Conservation (phyloP, 2,888 invertebrate species). For the Lissonota sp. region DNA sequence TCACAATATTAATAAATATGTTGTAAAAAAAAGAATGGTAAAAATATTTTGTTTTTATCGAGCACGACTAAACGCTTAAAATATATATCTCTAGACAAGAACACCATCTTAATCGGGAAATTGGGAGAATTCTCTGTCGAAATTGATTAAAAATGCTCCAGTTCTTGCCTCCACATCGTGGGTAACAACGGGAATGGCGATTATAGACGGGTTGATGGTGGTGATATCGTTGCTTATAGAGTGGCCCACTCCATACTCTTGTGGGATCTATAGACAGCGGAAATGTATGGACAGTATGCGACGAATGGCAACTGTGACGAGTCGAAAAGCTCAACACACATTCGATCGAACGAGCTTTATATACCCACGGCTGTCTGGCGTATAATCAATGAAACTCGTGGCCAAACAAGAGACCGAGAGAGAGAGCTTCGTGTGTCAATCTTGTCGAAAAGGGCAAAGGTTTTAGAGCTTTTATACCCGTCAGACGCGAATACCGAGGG, state of each 20-base stretch:
- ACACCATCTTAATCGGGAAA: too few relatives aligned
- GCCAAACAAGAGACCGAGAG: slow-evolving; percentile 6
- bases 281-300: slow-evolving; percentile 36
- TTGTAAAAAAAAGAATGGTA: too few relatives aligned
- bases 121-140: too few relatives aligned
- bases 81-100: too few relatives aligned
- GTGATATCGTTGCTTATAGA: slow-evolving; percentile 15
- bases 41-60: too few relatives aligned
- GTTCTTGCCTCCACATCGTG: slow-evolving; percentile 6
- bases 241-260: neutral
- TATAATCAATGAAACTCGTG: slow-evolving; percentile 50
- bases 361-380: slow-evolving; percentile 21
- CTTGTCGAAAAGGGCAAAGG: slow-evolving; percentile 36
- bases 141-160: too few relatives aligned
- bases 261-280: slow-evolving; percentile 6
- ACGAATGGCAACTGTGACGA: slow-evolving; percentile 51
- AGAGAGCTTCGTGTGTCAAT: slow-evolving; percentile 26
- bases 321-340: slow-evolving; percentile 36
- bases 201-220: slow-evolving; percentile 21
- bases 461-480: neutral
- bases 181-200: slow-evolving; percentile 7
- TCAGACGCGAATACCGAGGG: slow-evolving; percentile 12
- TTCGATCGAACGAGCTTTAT: slow-evolving; percentile 27
- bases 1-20: too few relatives aligned
- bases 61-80: too few relatives aligned